Evolutionary conservation across 2,888 invertebrate genomes (phyloP).

Genomic region (Gonocerus acuteangulatus): DNA sequence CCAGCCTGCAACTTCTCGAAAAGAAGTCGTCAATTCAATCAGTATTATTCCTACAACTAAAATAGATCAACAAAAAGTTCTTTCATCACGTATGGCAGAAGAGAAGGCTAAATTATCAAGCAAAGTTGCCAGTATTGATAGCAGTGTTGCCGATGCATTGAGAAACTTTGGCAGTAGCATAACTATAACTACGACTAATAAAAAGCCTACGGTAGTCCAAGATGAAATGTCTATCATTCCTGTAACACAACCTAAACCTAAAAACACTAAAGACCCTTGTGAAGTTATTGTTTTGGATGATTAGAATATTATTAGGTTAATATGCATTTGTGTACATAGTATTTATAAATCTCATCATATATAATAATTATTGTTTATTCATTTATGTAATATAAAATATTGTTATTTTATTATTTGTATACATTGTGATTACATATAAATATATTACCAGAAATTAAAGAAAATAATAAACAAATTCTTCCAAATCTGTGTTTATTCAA

Average conservation of each 20-base stretch:
- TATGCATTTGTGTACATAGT: neutral
- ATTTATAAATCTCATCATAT: no score
- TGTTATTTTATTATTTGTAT: no score
- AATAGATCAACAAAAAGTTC: slow-evolving; percentile 4
- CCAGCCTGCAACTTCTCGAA: neutral
- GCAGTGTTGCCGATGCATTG: slow-evolving; percentile 30
- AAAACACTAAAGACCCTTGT: slow-evolving; percentile 4
- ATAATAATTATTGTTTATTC: no score
- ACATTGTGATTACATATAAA: no score
- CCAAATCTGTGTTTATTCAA: no score
- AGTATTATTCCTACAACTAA: slow-evolving; percentile 21
- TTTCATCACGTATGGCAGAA: neutral
- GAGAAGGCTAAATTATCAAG: neutral
- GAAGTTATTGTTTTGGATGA: slow-evolving; percentile 32
- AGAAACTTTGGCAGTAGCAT: slow-evolving; percentile 33
- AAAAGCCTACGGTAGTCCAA: slow-evolving; percentile 16
- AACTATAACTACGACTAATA: slow-evolving; percentile 31
- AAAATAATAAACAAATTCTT: no score
- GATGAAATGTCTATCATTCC: slow-evolving; percentile 9
- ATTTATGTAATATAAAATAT: no score
- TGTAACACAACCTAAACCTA: slow-evolving; percentile 24
- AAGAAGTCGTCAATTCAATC: slow-evolving; percentile 16
- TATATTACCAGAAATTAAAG: no score
- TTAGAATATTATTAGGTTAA: neutral
- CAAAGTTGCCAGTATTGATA: slow-evolving; percentile 26